Evolutionary conservation across 2,888 invertebrate genomes (phyloP).

Genomic region (Nemotelus nigrinus): DNA sequence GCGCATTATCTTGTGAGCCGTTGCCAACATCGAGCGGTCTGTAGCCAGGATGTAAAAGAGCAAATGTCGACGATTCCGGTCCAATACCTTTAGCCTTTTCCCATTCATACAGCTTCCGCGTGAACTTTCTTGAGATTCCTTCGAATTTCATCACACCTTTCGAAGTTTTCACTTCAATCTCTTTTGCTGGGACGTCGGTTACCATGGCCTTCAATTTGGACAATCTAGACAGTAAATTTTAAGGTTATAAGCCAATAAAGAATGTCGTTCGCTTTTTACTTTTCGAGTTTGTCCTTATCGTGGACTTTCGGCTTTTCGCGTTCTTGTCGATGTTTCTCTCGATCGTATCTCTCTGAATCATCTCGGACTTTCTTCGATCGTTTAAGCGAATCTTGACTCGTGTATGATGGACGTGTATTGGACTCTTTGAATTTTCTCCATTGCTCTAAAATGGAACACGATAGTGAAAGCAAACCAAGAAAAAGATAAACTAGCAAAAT

Average conservation of each 20-base stretch:
- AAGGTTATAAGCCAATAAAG: too few relatives aligned
- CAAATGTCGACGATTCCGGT: constrained; percentile 86
- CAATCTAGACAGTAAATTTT: constrained; percentile 54
- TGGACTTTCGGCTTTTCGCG: constrained; percentile 71
- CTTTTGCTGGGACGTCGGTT: constrained; percentile 69
- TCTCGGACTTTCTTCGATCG: constrained; percentile 56
- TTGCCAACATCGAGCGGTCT: constrained; percentile 63
- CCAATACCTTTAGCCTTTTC: constrained; percentile 87
- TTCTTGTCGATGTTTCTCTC: constrained; percentile 71
- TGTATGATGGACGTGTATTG: constrained; percentile 68
- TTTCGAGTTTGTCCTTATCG: constrained; percentile 72
- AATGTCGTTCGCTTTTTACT: constrained; percentile 44
- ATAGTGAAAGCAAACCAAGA: too few relatives aligned
- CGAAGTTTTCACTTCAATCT: constrained; percentile 83
- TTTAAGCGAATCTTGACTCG: constrained; percentile 59
- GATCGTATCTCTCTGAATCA: constrained; percentile 67
- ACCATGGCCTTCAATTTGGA: constrained; percentile 67
- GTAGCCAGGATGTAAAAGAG: constrained; percentile 73
- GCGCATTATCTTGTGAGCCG: constrained; percentile 58
- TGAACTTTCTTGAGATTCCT: constrained; percentile 88
- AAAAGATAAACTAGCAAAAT: neutral
- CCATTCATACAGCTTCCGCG: constrained; percentile 91
- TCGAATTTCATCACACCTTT: constrained; percentile 86
- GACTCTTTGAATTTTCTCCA: constrained; percentile 83
- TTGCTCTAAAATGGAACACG: constrained; percentile 68